Evolutionary conservation across 2,797 vertebrate genomes (phyloP).

Genomic region (Telmatherina bonti): DNA sequence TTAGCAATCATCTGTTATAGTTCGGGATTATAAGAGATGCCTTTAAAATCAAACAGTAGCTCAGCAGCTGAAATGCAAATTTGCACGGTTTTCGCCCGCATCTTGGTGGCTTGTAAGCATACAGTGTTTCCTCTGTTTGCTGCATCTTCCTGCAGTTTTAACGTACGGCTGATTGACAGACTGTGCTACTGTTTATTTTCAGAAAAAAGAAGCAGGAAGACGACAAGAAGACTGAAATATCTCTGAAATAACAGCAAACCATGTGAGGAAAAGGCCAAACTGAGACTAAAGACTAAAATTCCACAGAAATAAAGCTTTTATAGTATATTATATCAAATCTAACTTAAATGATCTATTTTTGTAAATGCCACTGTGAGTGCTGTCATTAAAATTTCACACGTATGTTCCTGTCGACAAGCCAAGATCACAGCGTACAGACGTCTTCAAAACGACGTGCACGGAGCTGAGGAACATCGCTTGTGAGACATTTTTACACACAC

Average conservation of each 20-base stretch:
- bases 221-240: background rate
- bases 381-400: slow-evolving; percentile 27
- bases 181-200: slow-evolving; percentile 46
- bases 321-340: slow-evolving; percentile 7
- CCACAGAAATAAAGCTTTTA: background rate
- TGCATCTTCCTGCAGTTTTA: slow-evolving; percentile 33
- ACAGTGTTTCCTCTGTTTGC: slow-evolving; percentile 53
- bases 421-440: slow-evolving; percentile 2
- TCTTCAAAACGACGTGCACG: background rate
- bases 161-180: slow-evolving; percentile 55
- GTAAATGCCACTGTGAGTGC: slow-evolving; percentile 2
- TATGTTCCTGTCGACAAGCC: background rate
- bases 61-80: slow-evolving; percentile 36
- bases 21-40: slow-evolving; percentile 70
- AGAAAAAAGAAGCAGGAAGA: background rate
- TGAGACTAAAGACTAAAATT: no score
- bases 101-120: slow-evolving; percentile 41
- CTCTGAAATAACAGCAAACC: no score
- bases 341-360: slow-evolving; percentile 1
- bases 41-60: slow-evolving; percentile 55
- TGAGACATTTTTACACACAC: background rate
- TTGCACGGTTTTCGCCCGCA: slow-evolving; percentile 50
- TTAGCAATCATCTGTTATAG: slow-evolving; percentile 70
- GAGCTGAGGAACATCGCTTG: background rate
- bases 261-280: background rate